These are phyloP conservation scores for Ictalurus furcatus DNA, from an alignment of 2,113 vertebrate species.

Conservation along the genomic window DNA sequence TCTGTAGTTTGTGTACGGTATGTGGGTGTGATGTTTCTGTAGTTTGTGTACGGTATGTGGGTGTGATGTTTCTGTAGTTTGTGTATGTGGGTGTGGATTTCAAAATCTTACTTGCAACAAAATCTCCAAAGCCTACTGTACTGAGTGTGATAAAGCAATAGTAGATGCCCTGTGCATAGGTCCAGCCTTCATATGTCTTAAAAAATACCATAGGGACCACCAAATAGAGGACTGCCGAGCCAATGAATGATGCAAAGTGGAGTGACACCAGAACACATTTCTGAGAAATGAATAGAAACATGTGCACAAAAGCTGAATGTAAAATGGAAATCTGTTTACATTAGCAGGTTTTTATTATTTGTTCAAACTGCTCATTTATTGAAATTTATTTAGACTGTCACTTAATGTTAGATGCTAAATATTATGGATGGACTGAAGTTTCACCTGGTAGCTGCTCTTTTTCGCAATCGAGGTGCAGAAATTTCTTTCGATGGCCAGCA, in stretches of 20 bases:
- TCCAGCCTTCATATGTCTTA: conserved; percentile 82
- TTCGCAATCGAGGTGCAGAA: conserved; percentile 62
- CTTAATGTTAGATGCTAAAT: background rate
- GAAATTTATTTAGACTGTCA: background rate
- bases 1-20: background rate
- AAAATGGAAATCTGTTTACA: background rate
- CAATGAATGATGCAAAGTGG: conserved; percentile 74
- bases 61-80: background rate
- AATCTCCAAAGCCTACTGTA: conserved; percentile 91
- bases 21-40: background rate
- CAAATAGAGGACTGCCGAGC: conserved; percentile 79
- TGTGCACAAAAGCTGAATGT: background rate
- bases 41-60: too few species aligned
- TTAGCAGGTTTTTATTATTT: background rate
- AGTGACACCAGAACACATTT: conserved; percentile 69
- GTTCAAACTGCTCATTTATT: background rate
- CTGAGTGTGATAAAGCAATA: conserved; percentile 91
- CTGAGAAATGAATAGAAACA: conserved; percentile 59
- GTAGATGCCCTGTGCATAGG: conserved; percentile 82
- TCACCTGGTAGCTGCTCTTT: conserved; percentile 65
- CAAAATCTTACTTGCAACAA: conserved; percentile 78
- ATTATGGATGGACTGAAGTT: background rate
- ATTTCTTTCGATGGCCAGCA: conserved; percentile 73
- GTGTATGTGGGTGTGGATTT: conserved; percentile 5
- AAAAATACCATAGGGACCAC: conserved; percentile 84